These are phyloP conservation scores for Clavelina lepadiformis DNA, from an alignment of 23 tunicate species.

Conservation along the genomic window DNA sequence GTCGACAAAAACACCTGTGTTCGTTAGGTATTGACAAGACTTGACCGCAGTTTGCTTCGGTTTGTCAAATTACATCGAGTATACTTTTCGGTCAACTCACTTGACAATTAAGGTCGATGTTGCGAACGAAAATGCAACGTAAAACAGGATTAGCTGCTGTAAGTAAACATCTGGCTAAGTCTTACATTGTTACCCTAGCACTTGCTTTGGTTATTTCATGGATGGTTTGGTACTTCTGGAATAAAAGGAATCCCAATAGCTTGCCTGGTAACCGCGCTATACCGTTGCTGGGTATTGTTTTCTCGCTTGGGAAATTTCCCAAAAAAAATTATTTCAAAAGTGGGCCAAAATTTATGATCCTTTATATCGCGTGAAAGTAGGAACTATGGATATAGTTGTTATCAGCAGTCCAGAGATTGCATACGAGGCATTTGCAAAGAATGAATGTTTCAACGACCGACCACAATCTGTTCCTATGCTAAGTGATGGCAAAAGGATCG, in stretches of 20 bases:
- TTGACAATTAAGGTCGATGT: no score
- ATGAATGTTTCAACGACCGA: constrained; percentile 30
- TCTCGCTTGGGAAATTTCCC: neutral
- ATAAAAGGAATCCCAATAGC: neutral
- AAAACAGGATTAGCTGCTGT: no score
- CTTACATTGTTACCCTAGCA: no score
- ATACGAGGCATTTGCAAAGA: constrained; percentile 43
- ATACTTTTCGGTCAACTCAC: no score
- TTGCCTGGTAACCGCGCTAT: constrained; percentile 13
- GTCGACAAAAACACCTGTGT: no score
- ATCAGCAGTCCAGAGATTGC: constrained; percentile 23
- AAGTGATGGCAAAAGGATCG: constrained; percentile 12
- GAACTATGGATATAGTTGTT: constrained; percentile 11
- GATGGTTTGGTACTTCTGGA: constrained; percentile 8
- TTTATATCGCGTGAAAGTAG: constrained; percentile 34
- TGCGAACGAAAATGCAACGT: no score
- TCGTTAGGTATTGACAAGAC: no score
- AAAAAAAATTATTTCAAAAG: constrained; percentile 15
- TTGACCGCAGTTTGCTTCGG: no score
- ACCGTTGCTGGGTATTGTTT: constrained; percentile 12
- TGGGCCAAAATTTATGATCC: constrained; percentile 34
- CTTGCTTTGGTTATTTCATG: no score
- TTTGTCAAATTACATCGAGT: no score
- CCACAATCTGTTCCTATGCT: constrained; percentile 21
- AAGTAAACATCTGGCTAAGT: no score